Conservation (phyloP, 2,888 invertebrate genomes). For the Ophioninae sp. region DNA sequence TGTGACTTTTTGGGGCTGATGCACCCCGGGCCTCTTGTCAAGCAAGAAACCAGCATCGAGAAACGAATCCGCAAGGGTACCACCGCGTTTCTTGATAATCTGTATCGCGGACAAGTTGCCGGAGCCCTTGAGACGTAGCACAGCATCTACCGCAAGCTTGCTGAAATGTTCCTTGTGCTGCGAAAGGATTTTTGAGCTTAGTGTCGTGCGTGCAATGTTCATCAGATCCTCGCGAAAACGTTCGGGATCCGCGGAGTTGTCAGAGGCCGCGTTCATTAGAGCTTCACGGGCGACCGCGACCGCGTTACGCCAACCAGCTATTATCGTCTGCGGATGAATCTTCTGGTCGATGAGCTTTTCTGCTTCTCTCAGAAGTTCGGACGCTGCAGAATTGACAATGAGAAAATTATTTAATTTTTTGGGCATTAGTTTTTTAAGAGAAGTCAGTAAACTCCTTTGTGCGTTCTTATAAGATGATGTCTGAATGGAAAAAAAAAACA, state of each 20-base stretch:
- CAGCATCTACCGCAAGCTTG: slow-evolving; percentile 96
- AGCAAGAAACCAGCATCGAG: slow-evolving; percentile 97
- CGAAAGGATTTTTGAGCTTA: slow-evolving; percentile 98
- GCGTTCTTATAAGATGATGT: too few species aligned
- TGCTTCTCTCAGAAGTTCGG: slow-evolving; percentile 96
- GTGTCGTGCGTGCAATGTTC: slow-evolving; percentile 98
- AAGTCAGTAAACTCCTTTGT: too few species aligned
- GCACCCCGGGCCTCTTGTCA: slow-evolving; percentile 98
- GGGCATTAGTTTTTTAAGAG: too few species aligned
- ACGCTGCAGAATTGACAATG: slow-evolving; percentile 82
- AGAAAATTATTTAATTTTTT: not conserved
- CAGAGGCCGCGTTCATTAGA: slow-evolving; percentile 89
- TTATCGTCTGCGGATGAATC: slow-evolving; percentile 98
- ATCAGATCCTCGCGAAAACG: slow-evolving; percentile 93
- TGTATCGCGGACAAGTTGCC: slow-evolving; percentile 98
- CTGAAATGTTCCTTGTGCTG: slow-evolving; percentile 99
- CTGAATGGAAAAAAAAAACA: too few species aligned
- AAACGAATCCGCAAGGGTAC: slow-evolving; percentile 96
- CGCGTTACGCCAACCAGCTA: slow-evolving; percentile 96
- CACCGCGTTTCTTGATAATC: slow-evolving; percentile 98
- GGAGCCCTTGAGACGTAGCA: slow-evolving; percentile 96
- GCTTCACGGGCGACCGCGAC: slow-evolving; percentile 92
- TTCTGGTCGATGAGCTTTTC: slow-evolving; percentile 96
- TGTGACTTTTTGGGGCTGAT: slow-evolving; percentile 97
- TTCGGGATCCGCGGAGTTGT: slow-evolving; percentile 90